Evolutionary conservation across 2,888 invertebrate genomes (phyloP), one percentile per base, ranked within the genome.

Genomic region (Chrysolina americana): DNA sequence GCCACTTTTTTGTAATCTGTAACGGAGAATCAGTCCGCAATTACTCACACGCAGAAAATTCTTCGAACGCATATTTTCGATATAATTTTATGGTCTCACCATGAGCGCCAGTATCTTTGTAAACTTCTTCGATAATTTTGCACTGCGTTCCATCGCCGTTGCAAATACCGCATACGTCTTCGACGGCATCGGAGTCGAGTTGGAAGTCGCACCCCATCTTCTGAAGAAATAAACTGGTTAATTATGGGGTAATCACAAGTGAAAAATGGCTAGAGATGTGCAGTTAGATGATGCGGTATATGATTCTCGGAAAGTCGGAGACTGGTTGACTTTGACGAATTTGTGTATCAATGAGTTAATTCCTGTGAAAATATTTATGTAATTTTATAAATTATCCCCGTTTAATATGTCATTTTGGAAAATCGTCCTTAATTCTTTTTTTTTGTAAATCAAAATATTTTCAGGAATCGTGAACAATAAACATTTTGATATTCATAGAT

Each of bases 61-160:
- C 44, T 44, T 1, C 53, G 68, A 68, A 41, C 19, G 36, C 53
- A 41, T n/a, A 36, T 28, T 21, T 19, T 17, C 21, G 41, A 48
- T 15, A 19, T 11, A 53, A 19, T 36, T 41, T 15, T 47, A 44
- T 47, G 15, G 65, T 68, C 53, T 74, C 70, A 75, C 75, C 75
- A 68, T 44, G 80, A 66, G 85, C 86, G 15, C 83, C 81, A 41
- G 83, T 74, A 56, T 82, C 86, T 56, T 88, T 90, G 85, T 91
- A 93, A 74, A 89, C 84, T 41, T 90, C 90, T 48, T 90, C 89
- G 8, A 91, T 88, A 1, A 91, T 89, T 77, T 90, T 90, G 82
- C 93, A 93, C 68, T 91, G 90, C 0, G 91, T 91, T 1, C 93
- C 93, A 84, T 93, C 92, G 0, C 93, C 93, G 78, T 92, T 91